Evolutionary conservation across 1,140 invertebrate species (phyloP).

Genomic region (Micrasema longulum): DNA sequence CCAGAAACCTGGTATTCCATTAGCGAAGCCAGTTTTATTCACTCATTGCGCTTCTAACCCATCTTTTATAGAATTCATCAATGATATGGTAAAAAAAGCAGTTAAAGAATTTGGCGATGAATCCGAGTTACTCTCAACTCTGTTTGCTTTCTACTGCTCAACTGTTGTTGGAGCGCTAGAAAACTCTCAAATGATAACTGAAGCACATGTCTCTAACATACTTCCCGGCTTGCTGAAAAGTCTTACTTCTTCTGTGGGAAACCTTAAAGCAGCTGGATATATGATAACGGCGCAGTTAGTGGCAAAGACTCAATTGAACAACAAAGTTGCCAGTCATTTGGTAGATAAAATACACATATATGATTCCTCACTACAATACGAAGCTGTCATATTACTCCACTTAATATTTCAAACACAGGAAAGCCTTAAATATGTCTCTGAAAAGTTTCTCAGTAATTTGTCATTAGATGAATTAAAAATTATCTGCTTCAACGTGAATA

Average conservation of each 20-base stretch:
- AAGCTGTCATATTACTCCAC: constrained; percentile 71
- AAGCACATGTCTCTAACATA: constrained; percentile 77
- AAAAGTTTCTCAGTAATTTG: constrained; percentile 67
- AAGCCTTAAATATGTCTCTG: constrained; percentile 66
- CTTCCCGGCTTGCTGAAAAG: constrained; percentile 78
- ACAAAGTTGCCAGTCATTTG: constrained; percentile 72
- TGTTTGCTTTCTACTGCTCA: constrained; percentile 84
- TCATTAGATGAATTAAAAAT: constrained; percentile 62
- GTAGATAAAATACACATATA: constrained; percentile 72
- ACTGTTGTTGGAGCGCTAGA: constrained; percentile 78
- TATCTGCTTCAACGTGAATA: constrained; percentile 67
- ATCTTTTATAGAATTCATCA: constrained; percentile 81
- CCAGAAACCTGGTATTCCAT: constrained; percentile 78
- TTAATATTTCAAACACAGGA: constrained; percentile 73
- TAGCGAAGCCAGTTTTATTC: constrained; percentile 78
- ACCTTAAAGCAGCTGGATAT: constrained; percentile 80
- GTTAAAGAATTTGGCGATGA: constrained; percentile 73
- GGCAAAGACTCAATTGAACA: constrained; percentile 73
- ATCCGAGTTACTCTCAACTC: constrained; percentile 73
- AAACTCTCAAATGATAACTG: constrained; percentile 68
- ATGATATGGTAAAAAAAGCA: constrained; percentile 74
- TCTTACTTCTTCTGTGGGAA: constrained; percentile 73
- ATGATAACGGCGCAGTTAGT: constrained; percentile 80
- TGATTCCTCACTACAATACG: constrained; percentile 67
- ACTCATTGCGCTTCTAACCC: constrained; percentile 78